Evolutionary conservation across 1,140 invertebrate genomes (phyloP).

Genomic region (Trichonephila clavata): DNA sequence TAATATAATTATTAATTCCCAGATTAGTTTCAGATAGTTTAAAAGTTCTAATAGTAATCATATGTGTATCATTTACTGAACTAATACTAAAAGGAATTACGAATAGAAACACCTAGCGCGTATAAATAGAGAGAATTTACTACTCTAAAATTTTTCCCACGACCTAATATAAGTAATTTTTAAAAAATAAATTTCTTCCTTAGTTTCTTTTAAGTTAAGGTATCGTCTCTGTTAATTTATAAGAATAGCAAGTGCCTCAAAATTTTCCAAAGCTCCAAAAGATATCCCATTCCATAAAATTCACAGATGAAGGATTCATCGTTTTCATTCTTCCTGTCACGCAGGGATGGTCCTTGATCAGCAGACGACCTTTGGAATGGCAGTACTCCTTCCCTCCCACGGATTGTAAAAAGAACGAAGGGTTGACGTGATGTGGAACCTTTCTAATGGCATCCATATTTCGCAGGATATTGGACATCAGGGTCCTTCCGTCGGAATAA

Average conservation of each 20-base stretch:
- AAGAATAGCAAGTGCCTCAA: neutral
- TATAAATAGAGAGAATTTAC: no score
- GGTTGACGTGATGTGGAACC: neutral
- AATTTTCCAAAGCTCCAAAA: neutral
- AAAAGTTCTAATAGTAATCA: no score
- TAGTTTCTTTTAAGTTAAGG: no score
- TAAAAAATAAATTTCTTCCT: no score
- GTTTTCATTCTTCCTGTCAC: conserved; percentile 1
- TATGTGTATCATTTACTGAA: no score
- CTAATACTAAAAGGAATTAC: no score
- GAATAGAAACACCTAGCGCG: no score
- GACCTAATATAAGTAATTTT: no score
- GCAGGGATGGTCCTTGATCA: neutral
- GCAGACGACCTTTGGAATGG: neutral
- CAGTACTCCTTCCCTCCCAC: neutral
- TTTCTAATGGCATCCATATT: conserved; percentile 28
- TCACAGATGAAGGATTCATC: neutral
- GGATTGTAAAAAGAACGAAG: neutral
- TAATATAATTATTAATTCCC: no score
- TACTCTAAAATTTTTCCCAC: no score
- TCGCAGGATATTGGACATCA: conserved; percentile 25
- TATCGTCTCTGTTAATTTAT: neutral
- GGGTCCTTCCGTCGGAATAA: neutral
- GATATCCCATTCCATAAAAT: neutral
- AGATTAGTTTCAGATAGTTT: no score